phyloP scores from a whole-genome alignment of 2,113 vertebrate species.

The Cephalopterus ornatus region DNA sequence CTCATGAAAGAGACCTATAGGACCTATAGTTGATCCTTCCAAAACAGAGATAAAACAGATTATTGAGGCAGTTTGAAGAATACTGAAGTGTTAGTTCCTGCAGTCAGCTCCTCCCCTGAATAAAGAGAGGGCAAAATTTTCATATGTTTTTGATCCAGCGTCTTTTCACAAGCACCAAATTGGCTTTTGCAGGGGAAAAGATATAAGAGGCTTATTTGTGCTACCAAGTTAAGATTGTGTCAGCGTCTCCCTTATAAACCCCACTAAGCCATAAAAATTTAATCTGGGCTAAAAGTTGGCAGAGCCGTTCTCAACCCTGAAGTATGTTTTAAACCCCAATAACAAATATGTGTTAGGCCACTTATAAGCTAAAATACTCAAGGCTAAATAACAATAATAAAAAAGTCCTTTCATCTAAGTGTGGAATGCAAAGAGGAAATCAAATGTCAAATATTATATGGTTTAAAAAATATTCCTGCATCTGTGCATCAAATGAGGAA shows the following conservation, averaged over 20 bases:
- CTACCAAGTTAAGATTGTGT: not conserved
- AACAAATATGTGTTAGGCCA: conserved; percentile 2
- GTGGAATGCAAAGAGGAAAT: conserved; percentile 25
- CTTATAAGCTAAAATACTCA: conserved; percentile 37
- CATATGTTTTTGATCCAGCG: not conserved
- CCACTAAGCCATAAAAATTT: conserved; percentile 25
- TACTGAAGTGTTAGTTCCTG: not conserved
- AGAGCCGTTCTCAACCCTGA: not conserved
- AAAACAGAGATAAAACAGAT: conserved; percentile 27
- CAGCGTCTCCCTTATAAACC: not conserved
- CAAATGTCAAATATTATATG: conserved; percentile 11
- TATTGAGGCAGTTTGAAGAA: not conserved
- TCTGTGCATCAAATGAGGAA: conserved; percentile 8
- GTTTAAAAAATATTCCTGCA: conserved; percentile 18
- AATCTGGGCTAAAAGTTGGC: conserved; percentile 14
- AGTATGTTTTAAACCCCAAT: conserved; percentile 32
- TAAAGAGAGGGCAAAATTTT: not conserved
- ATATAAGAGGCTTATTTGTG: not conserved
- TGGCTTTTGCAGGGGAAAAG: not conserved
- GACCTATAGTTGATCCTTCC: not conserved
- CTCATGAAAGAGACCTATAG: not conserved
- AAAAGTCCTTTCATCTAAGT: conserved; percentile 42
- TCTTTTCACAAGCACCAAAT: conserved; percentile 8
- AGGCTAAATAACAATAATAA: conserved; percentile 52
- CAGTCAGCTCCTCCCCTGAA: not conserved